phyloP scores from a whole-genome alignment of 1,140 invertebrate genomes.

The Heliconius hewitsoni region DNA sequence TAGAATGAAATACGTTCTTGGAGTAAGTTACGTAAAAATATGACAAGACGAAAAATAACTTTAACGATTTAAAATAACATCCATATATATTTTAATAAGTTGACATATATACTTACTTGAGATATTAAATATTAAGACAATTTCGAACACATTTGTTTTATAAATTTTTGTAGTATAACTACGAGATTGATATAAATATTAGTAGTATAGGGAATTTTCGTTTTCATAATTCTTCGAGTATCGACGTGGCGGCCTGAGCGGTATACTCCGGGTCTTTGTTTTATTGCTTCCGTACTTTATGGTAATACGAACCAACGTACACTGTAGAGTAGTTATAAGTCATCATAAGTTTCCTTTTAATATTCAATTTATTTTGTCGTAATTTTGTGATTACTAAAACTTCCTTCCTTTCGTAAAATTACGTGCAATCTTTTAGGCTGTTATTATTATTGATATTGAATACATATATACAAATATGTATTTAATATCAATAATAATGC shows the following conservation, averaged over 20 bases:
- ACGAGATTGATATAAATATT: not conserved
- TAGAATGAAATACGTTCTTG: too few relatives aligned
- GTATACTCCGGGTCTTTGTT: constrained; percentile 55
- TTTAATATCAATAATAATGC: too few relatives aligned
- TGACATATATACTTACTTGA: too few relatives aligned
- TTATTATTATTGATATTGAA: too few relatives aligned
- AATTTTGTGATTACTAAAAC: not conserved
- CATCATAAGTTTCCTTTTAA: constrained; percentile 23
- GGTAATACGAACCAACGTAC: constrained; percentile 58
- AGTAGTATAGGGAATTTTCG: constrained; percentile 18
- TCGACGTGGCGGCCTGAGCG: constrained; percentile 48
- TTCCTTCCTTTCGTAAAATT: too few relatives aligned
- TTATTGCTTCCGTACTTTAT: constrained; percentile 71
- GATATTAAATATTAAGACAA: too few relatives aligned
- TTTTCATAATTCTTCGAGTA: constrained; percentile 39
- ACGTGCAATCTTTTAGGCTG: not conserved
- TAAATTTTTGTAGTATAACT: not conserved
- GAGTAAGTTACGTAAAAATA: too few relatives aligned
- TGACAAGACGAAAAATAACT: too few relatives aligned
- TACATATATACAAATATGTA: too few relatives aligned
- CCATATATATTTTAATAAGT: too few relatives aligned
- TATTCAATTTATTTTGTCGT: not conserved
- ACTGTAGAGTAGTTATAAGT: constrained; percentile 36
- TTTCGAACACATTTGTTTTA: too few relatives aligned
- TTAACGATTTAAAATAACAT: too few relatives aligned